A percentile compares a stretch with the other conserved stretches of the same genome.
Evolutionary conservation across 1,140 invertebrate genomes (phyloP).

Genomic region (Saccostrea glomerata): DNA sequence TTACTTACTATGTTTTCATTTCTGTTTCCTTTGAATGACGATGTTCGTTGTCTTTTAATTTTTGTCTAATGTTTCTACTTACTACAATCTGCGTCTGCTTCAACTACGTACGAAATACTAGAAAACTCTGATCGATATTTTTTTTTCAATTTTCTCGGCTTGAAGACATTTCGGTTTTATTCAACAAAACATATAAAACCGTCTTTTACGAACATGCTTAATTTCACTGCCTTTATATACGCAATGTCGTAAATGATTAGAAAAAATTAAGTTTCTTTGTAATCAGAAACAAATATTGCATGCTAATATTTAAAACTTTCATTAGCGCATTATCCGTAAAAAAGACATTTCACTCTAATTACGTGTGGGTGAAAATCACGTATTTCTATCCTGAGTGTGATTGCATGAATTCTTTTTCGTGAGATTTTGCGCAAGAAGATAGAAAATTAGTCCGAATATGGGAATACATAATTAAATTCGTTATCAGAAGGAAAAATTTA

Average conservation of each 20-base stretch:
- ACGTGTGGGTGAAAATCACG: not conserved
- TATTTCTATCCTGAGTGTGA: not conserved
- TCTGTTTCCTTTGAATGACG: not conserved
- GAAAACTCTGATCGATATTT: too few relatives aligned
- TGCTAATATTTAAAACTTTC: not conserved
- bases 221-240: not conserved
- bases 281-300: not conserved
- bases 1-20: not conserved
- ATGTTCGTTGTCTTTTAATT: not conserved
- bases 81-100: too few relatives aligned
- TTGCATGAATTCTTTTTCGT: not conserved
- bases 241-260: not conserved
- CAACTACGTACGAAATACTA: too few relatives aligned
- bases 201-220: not conserved
- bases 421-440: not conserved
- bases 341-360: constrained; percentile 4
- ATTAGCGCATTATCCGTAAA: constrained; percentile 22
- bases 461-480: not conserved
- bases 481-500: not conserved
- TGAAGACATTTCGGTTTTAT: too few relatives aligned
- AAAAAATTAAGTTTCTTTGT: not conserved
- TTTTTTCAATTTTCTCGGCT: too few relatives aligned
- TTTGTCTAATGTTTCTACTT: too few relatives aligned
- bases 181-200: not conserved
- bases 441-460: constrained; percentile 16